A percentile compares a stretch with the other conserved stretches of the same genome.
These are phyloP conservation scores for Orchestia grillus DNA, from an alignment of 1,140 invertebrate species.

Conservation along the genomic window DNA sequence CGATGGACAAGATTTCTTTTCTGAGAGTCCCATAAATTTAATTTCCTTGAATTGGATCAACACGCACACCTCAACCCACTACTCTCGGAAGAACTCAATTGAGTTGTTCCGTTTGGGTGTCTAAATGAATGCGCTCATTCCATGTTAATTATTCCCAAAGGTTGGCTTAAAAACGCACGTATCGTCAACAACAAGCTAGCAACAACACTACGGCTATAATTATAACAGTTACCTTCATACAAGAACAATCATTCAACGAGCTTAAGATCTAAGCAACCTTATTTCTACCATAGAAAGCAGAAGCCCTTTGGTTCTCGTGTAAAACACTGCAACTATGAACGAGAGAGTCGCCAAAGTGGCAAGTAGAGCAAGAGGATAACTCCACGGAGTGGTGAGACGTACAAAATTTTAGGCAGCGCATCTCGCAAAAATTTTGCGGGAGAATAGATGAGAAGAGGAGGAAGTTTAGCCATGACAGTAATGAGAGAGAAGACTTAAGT, in stretches of 20 bases:
- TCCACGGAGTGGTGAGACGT: not conserved
- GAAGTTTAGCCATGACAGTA: not conserved
- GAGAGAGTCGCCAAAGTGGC: not conserved
- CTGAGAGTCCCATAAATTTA: no score
- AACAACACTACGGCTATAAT: conserved; percentile 34
- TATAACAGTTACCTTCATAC: conserved; percentile 33
- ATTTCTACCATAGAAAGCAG: conserved; percentile 22
- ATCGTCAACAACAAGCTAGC: conserved; percentile 50
- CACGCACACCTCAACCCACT: no score
- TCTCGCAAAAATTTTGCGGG: not conserved
- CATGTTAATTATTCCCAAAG: no score
- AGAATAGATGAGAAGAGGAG: not conserved
- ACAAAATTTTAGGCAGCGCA: not conserved
- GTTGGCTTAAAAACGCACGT: not conserved
- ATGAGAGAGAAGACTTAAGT: not conserved
- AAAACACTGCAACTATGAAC: not conserved
- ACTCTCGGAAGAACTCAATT: no score
- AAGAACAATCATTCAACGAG: conserved; percentile 38
- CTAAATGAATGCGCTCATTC: no score
- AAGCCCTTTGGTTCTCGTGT: not conserved
- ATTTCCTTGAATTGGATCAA: no score
- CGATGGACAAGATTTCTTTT: no score
- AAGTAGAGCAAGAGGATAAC: not conserved
- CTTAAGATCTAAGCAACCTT: not conserved
- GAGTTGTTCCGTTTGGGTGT: no score